Evolutionary conservation across 2,888 invertebrate genomes (phyloP).

Genomic region (Thalpophila matura): DNA sequence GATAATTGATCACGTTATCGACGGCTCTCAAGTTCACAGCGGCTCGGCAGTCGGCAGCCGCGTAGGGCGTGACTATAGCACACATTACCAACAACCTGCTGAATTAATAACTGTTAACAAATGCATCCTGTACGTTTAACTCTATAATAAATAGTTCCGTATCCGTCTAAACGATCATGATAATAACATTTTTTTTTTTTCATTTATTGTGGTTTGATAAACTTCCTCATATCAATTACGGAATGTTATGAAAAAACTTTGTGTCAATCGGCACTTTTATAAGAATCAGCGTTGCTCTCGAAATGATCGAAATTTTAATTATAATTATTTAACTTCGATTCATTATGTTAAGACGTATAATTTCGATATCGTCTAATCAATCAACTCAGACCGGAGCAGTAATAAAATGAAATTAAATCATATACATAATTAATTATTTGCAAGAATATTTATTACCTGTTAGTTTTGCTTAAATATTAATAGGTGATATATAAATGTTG

Average conservation of each 20-base stretch:
- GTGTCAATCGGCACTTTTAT: conserved; percentile 34
- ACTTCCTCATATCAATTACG: conserved; percentile 63
- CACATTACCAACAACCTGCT: conserved; percentile 50
- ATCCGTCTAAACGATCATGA: conserved; percentile 66
- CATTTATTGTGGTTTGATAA: conserved; percentile 56
- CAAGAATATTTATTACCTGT: conserved; percentile 23
- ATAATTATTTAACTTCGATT: conserved; percentile 7
- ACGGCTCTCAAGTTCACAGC: conserved; percentile 11
- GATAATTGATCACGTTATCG: conserved; percentile 6
- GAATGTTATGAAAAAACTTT: conserved; percentile 24
- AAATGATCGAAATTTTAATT: no score
- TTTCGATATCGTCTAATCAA: conserved; percentile 4
- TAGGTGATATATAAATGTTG: conserved; percentile 9
- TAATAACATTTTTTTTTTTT: conserved; percentile 53
- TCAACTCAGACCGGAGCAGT: background rate
- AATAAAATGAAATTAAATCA: conserved; percentile 8
- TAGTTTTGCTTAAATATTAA: conserved; percentile 2
- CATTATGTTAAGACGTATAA: background rate
- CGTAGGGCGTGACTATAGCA: conserved; percentile 62
- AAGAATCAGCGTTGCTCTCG: conserved; percentile 1
- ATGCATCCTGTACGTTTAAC: conserved; percentile 69
- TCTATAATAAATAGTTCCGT: conserved; percentile 67
- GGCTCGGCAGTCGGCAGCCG: conserved; percentile 12
- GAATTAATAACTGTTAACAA: conserved; percentile 63
- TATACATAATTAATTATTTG: conserved; percentile 19